Base-by-base conservation (phyloP, 2,888 invertebrate genomes). In the Scaptomyza parva region DNA sequence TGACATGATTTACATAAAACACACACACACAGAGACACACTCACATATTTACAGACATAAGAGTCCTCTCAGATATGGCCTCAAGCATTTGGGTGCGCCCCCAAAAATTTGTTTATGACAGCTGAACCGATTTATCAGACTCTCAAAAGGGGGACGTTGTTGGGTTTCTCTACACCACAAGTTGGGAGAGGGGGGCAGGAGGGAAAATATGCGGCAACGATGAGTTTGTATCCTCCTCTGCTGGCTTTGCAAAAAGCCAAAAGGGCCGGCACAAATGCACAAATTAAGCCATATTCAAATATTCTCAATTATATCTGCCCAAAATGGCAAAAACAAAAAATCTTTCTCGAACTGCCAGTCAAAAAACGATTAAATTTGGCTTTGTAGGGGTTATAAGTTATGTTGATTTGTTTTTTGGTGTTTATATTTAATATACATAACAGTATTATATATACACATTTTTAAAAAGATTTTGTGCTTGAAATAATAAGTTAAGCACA, bases 51-150 rank as follows among this genome's bases (percentile, higher is more conserved):
- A 12, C 28, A 33, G 47, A 28, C 8, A 40, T 14, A 37, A 37
- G 28, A 55, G 33, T 9, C 37, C 37, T 2, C 7, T 45, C 33
- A 22, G 26, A 51, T 39, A 33, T 53, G 53, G 33, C 52, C 63
- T 37, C 11, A 37, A 51, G 35, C 37, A 35, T 8, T 22, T 9
- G 33, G 26, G 24, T 28, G 33, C 33, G 50, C 40, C 12, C 7
- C 44, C 51, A 39, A 62, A 59, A 76, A 62, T 76, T 61, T 70
- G 73, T 58, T 70, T 74, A 74, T 74, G 76, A 66, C 71, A 76
- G 70, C 70, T 37, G 24, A 64, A 55, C n/a, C 54, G 44, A 69
- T 75, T 69, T 72, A 52, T 53, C 59, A 63, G 64, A 45, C 54
- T 20, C 22, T 28, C 30, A 44, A 47, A 47, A 33, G 33, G 48